Evolutionary conservation across 2,888 invertebrate species (phyloP).

Genomic region (Nephrotoma guestfalica): DNA sequence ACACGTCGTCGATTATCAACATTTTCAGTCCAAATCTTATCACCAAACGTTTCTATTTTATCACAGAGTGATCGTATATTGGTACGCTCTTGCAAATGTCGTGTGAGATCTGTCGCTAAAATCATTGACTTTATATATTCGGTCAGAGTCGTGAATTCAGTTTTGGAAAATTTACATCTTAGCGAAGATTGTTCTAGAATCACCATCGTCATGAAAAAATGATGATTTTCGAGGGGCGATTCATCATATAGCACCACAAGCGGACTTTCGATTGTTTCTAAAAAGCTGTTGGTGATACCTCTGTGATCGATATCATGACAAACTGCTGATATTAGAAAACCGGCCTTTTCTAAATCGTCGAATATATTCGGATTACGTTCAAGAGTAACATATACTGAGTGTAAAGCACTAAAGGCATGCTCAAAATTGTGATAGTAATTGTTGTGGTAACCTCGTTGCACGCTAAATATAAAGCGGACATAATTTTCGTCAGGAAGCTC

Average conservation of each 20-base stretch:
- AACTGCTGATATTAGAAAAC: conserved; percentile 26
- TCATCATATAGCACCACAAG: not conserved
- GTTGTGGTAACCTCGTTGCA: conserved; percentile 34
- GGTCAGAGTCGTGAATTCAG: not conserved
- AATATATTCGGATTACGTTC: not conserved
- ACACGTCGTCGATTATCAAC: not conserved
- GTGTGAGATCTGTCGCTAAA: conserved; percentile 1
- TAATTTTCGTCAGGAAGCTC: not conserved
- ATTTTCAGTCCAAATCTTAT: not conserved
- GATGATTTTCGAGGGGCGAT: not conserved
- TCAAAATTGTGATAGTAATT: conserved; percentile 48
- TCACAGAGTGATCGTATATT: not conserved
- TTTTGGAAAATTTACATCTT: not conserved
- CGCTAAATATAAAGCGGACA: conserved; percentile 34
- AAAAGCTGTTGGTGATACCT: not conserved
- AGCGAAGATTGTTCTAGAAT: not conserved
- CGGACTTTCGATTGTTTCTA: not conserved
- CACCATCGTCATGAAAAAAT: not conserved
- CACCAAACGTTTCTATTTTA: not conserved
- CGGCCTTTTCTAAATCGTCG: not conserved
- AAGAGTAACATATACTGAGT: conserved; percentile 32
- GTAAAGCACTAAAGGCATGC: conserved; percentile 46
- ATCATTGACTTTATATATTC: not conserved
- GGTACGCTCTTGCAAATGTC: not conserved
- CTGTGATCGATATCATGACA: conserved; percentile 1